Evolutionary conservation across 2,797 vertebrate species (phyloP).

Genomic region (Melanotaenia boesemani): DNA sequence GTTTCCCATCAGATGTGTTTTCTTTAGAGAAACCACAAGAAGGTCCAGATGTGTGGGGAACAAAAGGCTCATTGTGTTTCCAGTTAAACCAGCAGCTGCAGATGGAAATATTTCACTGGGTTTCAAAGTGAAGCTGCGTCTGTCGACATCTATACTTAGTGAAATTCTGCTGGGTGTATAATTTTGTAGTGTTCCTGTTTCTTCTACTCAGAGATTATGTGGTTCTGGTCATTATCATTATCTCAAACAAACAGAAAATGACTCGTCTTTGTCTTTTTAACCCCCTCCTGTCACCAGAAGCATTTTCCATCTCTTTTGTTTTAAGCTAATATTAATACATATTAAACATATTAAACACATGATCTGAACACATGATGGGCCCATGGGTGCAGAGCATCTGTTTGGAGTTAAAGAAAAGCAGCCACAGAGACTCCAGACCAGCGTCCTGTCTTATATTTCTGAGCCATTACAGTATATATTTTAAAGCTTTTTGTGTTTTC

Average conservation of each 20-base stretch:
- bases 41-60: constrained; percentile 75
- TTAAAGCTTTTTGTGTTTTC: background rate
- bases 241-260: background rate
- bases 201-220: background rate
- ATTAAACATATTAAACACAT: too few relatives aligned
- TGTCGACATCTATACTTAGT: too few relatives aligned
- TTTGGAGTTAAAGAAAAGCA: background rate
- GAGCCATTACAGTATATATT: background rate
- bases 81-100: background rate
- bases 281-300: too few relatives aligned
- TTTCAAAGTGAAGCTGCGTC: too few relatives aligned
- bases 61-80: constrained; percentile 31
- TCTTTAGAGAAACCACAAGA: constrained; percentile 37
- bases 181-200: background rate
- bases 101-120: background rate
- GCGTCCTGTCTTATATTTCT: background rate
- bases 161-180: background rate
- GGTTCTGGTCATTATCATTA: background rate
- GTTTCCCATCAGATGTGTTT: constrained; percentile 51
- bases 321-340: too few relatives aligned
- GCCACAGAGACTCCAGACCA: background rate
- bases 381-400: background rate
- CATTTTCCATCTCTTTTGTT: too few relatives aligned
- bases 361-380: too few relatives aligned
- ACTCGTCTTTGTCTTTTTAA: too few relatives aligned